A percentile compares a stretch with the other conserved stretches of the same genome.
Conservation (phyloP, 1,140 invertebrate species). For the Nilaparvata lugens region DNA sequence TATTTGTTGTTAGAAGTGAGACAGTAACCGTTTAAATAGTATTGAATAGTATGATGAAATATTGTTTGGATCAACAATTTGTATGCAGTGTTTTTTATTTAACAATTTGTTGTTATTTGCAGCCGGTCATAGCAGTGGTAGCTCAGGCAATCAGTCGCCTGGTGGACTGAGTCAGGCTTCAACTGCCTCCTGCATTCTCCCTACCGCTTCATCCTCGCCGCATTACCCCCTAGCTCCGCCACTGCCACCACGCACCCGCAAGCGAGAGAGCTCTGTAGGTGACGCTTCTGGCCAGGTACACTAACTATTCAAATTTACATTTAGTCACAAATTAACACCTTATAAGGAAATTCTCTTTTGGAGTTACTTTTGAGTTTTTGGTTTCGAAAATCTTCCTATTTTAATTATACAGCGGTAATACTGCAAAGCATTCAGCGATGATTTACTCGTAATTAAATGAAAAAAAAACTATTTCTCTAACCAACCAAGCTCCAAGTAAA, state of each 20-base stretch:
- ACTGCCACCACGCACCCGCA: conserved; percentile 37
- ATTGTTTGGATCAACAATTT: no score
- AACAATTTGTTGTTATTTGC: no score
- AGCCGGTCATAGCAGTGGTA: conserved; percentile 8
- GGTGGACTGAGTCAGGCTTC: conserved; percentile 10
- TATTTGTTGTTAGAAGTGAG: no score
- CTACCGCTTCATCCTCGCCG: conserved; percentile 13
- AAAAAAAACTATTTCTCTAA: background rate
- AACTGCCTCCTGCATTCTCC: conserved; percentile 38
- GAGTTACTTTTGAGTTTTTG: background rate
- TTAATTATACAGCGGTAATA: background rate
- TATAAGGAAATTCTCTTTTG: background rate
- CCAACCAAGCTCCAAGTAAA: background rate
- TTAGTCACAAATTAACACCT: background rate
- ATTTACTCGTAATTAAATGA: background rate
- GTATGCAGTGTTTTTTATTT: no score
- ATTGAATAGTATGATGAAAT: no score
- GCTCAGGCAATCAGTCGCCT: conserved; percentile 22
- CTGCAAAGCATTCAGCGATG: no score
- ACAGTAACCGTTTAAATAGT: no score
- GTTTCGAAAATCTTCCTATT: background rate
- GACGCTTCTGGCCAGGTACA: conserved; percentile 33
- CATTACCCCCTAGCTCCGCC: conserved; percentile 27
- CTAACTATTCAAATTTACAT: background rate
- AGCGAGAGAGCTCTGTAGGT: conserved; percentile 47